Evolutionary conservation across 2,888 invertebrate species (phyloP).

Genomic region (Toxonevra muliebris): DNA sequence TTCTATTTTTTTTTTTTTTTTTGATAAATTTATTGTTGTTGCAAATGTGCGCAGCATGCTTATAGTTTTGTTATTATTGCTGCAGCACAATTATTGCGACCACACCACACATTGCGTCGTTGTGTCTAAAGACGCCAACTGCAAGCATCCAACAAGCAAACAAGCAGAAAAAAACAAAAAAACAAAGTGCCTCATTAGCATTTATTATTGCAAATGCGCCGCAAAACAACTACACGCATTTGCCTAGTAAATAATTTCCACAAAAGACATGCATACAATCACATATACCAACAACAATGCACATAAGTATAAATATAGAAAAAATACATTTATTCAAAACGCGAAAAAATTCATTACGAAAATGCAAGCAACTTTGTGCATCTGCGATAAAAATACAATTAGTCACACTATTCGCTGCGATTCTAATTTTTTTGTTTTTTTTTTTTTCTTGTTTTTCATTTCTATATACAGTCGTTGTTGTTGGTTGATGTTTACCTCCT

Average conservation of each 20-base stretch:
- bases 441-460: no score
- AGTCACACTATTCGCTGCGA: slow-evolving; percentile 20
- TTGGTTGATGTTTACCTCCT: no score
- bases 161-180: slow-evolving; percentile 6
- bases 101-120: background rate
- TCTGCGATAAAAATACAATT: slow-evolving; percentile 33
- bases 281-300: slow-evolving; percentile 6
- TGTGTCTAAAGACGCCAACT: background rate
- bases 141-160: background rate
- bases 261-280: slow-evolving; percentile 1
- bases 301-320: background rate
- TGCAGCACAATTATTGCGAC: background rate
- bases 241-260: background rate
- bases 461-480: no score
- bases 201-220: slow-evolving; percentile 20
- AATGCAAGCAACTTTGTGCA: slow-evolving; percentile 28
- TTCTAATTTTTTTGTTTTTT: no score
- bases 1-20: background rate
- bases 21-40: no score
- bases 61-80: background rate
- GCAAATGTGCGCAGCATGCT: slow-evolving; percentile 5
- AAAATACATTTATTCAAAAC: background rate
- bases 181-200: slow-evolving; percentile 27
- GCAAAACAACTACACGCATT: slow-evolving; percentile 11
- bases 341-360: slow-evolving; percentile 26